Base-by-base conservation (phyloP, 1,140 invertebrate genomes). In the Bombus cullumanus region DNA sequence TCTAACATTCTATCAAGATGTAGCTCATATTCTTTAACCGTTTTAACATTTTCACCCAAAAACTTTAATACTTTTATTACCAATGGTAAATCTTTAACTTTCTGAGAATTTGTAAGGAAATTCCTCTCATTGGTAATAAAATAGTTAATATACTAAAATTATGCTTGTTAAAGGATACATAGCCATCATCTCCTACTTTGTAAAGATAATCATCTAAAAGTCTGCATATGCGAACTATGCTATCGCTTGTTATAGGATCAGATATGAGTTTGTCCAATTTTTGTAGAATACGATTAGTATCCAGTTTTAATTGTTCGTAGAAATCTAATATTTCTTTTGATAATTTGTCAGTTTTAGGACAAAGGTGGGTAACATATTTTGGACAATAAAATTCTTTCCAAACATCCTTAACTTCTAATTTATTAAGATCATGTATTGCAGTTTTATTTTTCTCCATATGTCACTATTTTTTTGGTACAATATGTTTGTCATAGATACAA, bases 21-120 rank as follows among this genome's bases (percentile, higher is more conserved):
- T 1, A 28, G 39, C 13, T 81, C 72, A 73, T 94, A 94, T 18
- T 92, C 88, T 13, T 88, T 59, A 28, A 80, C 39, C 4, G 66
- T 34, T 68, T 77, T 12, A 81, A 28, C 64, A 79, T 86, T 86
- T 34, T 72, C 69, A 4, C 85, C 82, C 64, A 94, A 69, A 82
- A 94, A 94, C 75, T 93, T 89, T 31, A 94, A 73, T 59, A 94
- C 59, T 53, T 90, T 86, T 10, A 88, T 91, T 62, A 94, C 77
- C 25, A 76, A 59, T 25, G 90, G 74, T 22, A 94, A 87, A 53
- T 94, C 86, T 72, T 90, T 88, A 18, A 94, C 59, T 69, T 89
- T 90, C 94, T 94, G 81, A 64, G 75, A 25, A 71, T 37, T 71
- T 76, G 81, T 91, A 85, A 92, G 87, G 85, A 92, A 86, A 53